Conservation (phyloP, 2,113 vertebrate species). For the Pelodiscus sinensis region DNA sequence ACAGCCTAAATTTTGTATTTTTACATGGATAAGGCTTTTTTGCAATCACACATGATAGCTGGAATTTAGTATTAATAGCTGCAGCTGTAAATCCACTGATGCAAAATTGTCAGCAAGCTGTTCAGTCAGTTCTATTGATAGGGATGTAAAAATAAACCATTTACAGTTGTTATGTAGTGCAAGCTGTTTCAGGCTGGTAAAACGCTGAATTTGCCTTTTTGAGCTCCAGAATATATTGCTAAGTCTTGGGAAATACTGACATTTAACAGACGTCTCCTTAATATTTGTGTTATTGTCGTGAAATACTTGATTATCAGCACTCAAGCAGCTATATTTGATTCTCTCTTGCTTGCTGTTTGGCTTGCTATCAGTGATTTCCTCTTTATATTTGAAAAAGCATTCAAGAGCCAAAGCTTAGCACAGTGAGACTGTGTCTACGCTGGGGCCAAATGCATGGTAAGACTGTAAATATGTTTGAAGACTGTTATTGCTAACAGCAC, state of each 20-base stretch:
- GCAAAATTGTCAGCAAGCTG: conserved; percentile 48
- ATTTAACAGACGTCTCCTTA: conserved; percentile 33
- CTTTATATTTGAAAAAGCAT: conserved; percentile 41
- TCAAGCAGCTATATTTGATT: conserved; percentile 38
- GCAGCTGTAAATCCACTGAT: conserved; percentile 57
- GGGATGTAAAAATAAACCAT: conserved; percentile 60
- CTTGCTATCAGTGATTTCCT: conserved; percentile 2
- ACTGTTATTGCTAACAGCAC: background rate
- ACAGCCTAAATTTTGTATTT: conserved; percentile 5
- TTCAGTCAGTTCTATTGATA: conserved; percentile 59
- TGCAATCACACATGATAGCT: conserved; percentile 21
- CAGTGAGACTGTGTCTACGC: conserved; percentile 38
- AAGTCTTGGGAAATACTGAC: conserved; percentile 26
- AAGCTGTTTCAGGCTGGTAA: conserved; percentile 49
- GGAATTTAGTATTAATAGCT: conserved; percentile 52
- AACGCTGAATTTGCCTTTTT: conserved; percentile 43
- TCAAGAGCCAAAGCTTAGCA: conserved; percentile 30
- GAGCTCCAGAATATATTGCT: conserved; percentile 33
- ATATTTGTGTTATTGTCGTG: conserved; percentile 32
- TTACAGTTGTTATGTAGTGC: conserved; percentile 51
- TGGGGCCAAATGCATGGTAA: background rate
- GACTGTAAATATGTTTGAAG: background rate
- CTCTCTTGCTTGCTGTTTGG: fast-evolving
- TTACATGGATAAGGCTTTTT: background rate
- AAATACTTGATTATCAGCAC: conserved; percentile 45